Base-by-base conservation (phyloP, 2,888 invertebrate genomes). In the Netelia inedita region DNA sequence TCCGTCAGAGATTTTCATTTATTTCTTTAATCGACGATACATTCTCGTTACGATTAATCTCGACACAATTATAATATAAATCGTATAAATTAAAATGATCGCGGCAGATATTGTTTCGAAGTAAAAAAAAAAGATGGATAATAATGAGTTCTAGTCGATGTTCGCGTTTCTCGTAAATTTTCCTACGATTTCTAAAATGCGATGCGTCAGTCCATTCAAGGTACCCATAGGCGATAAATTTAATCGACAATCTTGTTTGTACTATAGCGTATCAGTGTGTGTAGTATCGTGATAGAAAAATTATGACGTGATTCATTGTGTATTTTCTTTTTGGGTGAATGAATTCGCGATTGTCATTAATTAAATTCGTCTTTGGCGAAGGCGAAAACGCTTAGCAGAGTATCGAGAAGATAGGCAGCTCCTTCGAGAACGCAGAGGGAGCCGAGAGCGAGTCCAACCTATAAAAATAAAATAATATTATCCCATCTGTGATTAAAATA, bases 401-500 rank as follows among this genome's bases (percentile, higher is more conserved):
- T 96, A 89, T 98, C 98, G n/a, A 97, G 93, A 9, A 98, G 94
- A 92, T 97, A 98, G 0, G 96, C 95, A 0, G 97, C 97, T 11
- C 97, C 97, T 89, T 96, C 96, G 88, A 98, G 95, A 71, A 98
- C 96, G 92, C 97, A 97, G 19, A 98, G 94, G 1, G 97, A 95
- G 11, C 98, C 98, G 88, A 98, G 94, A 0, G 97, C 97, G 71
- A 98, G 94, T 82, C 98, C 98, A 50, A 97, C 96, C 96, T 96
- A 93, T 78, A 86, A 93, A 92, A 90, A 82, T 79, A 75, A 65
- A 79, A 35, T 61, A 43, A 63, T 65, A 55, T 16, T 71, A 66
- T 46, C 53, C 46, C 35, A 61, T 69, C 21, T 5, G 71, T 35
- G 16, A 65, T 63, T 23, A n/a, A 63, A 50, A 55, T 19, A 69